These are phyloP conservation scores for Salvelinus sp. DNA, from an alignment of 2,113 vertebrate genomes.

Conservation along the genomic window DNA sequence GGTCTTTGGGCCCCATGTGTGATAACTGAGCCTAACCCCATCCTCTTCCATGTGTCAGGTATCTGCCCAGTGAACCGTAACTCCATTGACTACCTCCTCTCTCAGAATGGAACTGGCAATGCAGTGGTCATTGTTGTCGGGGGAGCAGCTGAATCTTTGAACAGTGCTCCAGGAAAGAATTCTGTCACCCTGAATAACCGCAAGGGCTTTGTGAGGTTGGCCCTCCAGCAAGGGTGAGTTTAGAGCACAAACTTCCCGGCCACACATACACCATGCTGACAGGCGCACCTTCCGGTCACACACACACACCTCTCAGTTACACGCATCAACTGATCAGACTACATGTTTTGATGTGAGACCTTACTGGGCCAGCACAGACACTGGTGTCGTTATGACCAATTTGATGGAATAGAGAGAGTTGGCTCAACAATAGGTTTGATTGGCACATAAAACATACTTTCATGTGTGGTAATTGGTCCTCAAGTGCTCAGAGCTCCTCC, in stretches of 20 bases:
- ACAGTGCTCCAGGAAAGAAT: constrained; percentile 85
- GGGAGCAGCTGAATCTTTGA: constrained; percentile 91
- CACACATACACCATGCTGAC: not conserved
- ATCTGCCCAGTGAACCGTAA: constrained; percentile 93
- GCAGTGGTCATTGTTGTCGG: constrained; percentile 92
- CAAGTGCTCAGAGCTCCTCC: not conserved
- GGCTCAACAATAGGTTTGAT: not conserved
- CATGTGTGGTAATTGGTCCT: not conserved
- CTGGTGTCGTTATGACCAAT: not conserved
- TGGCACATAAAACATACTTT: not conserved
- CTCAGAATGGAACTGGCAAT: constrained; percentile 87
- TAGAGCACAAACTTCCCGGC: not conserved
- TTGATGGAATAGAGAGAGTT: not conserved
- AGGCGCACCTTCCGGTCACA: constrained; percentile 3
- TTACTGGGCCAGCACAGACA: not conserved
- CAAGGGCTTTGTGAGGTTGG: constrained; percentile 92
- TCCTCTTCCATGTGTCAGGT: constrained; percentile 67
- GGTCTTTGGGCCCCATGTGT: no score
- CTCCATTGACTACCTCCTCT: constrained; percentile 93
- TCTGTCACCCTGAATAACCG: constrained; percentile 84
- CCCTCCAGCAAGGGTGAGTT: constrained; percentile 87
- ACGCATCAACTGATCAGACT: not conserved
- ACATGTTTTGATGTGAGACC: not conserved
- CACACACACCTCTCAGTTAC: not conserved
- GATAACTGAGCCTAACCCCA: not conserved